phyloP scores from a whole-genome alignment of 2,797 vertebrate species.

The Sebastiscus albofasciatus region DNA sequence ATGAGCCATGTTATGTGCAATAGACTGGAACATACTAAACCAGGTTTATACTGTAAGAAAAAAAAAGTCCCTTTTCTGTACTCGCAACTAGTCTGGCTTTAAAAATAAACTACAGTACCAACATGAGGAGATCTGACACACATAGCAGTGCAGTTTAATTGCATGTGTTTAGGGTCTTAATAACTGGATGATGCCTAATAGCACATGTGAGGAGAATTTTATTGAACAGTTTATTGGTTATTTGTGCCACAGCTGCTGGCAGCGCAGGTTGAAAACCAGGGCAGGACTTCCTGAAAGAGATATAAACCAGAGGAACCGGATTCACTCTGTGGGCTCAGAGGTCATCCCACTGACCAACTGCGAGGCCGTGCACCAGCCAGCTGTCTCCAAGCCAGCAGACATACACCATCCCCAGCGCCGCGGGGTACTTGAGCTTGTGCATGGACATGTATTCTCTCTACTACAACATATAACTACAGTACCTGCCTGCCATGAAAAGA shows the following conservation, averaged over 20 bases:
- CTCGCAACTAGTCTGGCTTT: not conserved
- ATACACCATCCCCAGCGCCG: constrained; percentile 76
- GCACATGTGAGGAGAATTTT: not conserved
- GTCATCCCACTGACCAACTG: constrained; percentile 85
- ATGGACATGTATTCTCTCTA: constrained; percentile 41
- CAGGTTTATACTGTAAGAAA: not conserved
- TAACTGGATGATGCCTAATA: not conserved
- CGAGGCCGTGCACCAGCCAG: constrained; percentile 91
- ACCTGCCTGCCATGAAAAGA: not conserved
- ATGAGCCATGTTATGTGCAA: not conserved
- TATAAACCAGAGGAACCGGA: constrained; percentile 70
- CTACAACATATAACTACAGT: not conserved
- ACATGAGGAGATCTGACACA: not conserved
- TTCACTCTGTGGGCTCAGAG: constrained; percentile 79
- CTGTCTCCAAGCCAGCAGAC: constrained; percentile 83
- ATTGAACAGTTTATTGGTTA: constrained; percentile 24
- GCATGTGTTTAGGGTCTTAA: not conserved
- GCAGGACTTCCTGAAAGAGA: constrained; percentile 79
- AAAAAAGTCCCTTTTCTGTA: not conserved
- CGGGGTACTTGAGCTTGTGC: constrained; percentile 77
- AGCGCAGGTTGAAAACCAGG: constrained; percentile 70
- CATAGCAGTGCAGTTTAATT: not conserved
- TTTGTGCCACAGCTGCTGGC: constrained; percentile 79
- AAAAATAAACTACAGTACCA: not conserved
- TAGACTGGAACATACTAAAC: not conserved